A percentile compares a stretch with the other conserved stretches of the same genome.
phyloP scores from a whole-genome alignment of 2,797 vertebrate species.

The Hyperoplus immaculatus region DNA sequence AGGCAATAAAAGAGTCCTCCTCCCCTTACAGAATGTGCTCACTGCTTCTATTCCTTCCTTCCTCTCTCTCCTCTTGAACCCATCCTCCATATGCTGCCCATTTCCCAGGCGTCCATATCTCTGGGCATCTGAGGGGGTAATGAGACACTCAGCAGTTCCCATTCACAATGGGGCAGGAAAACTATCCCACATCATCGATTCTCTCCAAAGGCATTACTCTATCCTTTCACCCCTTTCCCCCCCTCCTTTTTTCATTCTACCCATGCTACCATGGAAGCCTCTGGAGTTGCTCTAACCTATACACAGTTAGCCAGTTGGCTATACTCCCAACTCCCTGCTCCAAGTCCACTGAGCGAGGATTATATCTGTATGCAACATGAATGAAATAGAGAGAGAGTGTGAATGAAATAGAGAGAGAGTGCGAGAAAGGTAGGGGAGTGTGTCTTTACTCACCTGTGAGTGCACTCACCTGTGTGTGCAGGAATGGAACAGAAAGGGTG shows the following conservation, averaged over 20 bases:
- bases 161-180: conserved; percentile 19
- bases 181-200: conserved; percentile 44
- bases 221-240: conserved; percentile 27
- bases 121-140: conserved; percentile 19
- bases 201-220: conserved; percentile 38
- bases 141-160: conserved; percentile 27
- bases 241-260: conserved; percentile 45
- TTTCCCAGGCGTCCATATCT: conserved; percentile 43
- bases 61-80: conserved; percentile 1
- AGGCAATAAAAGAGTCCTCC: conserved; percentile 33
- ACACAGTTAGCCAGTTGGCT: background rate
- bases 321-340: conserved; percentile 38
- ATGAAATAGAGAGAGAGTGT: conserved; percentile 25
- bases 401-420: conserved; percentile 25
- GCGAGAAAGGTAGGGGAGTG: conserved; percentile 59
- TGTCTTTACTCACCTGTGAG: conserved; percentile 39
- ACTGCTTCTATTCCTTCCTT: conserved; percentile 14
- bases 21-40: conserved; percentile 6
- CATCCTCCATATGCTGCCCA: conserved; percentile 27
- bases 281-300: conserved; percentile 43
- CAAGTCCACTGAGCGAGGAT: conserved; percentile 48
- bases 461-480: conserved; percentile 22
- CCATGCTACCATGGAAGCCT: conserved; percentile 48
- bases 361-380: conserved; percentile 61
- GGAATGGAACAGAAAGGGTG: background rate